A percentile compares a stretch with the other conserved stretches of the same genome.
Evolutionary conservation across 2,888 invertebrate species (phyloP).

Genomic region (Camponotus fellah): DNA sequence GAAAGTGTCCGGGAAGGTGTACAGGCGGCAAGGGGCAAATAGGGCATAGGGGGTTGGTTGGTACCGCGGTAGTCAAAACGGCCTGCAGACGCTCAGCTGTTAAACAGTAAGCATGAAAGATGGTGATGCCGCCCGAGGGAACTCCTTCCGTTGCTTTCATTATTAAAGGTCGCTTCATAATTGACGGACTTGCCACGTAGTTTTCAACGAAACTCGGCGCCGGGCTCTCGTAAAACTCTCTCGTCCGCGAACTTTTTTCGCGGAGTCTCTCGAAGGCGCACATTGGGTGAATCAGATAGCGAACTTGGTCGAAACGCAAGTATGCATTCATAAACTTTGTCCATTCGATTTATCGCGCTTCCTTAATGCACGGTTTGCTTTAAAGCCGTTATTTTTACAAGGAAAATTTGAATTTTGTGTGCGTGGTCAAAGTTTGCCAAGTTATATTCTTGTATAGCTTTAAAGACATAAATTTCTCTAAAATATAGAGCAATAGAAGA

Average conservation of each 20-base stretch:
- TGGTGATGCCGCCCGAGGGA: slow-evolving; percentile 83
- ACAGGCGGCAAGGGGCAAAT: not conserved
- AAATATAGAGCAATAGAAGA: not conserved
- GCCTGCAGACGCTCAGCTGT: slow-evolving; percentile 76
- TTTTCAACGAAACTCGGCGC: slow-evolving; percentile 61
- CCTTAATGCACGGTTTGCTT: slow-evolving; percentile 24
- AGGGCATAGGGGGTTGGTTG: slow-evolving; percentile 26
- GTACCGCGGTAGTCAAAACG: slow-evolving; percentile 55
- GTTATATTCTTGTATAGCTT: not conserved
- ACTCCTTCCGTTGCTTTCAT: slow-evolving; percentile 77
- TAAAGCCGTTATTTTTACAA: slow-evolving; percentile 16
- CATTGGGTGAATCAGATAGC: slow-evolving; percentile 17
- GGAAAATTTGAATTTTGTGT: not conserved
- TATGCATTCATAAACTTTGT: slow-evolving; percentile 36
- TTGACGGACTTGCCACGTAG: slow-evolving; percentile 81
- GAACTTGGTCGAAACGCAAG: slow-evolving; percentile 6
- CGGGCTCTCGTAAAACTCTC: slow-evolving; percentile 41
- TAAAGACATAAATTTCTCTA: not conserved
- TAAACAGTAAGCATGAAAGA: slow-evolving; percentile 84
- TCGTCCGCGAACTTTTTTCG: slow-evolving; percentile 50
- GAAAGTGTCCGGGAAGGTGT: slow-evolving; percentile 67
- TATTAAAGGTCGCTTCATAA: slow-evolving; percentile 82
- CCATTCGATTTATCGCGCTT: slow-evolving; percentile 33
- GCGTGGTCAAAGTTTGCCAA: not conserved
- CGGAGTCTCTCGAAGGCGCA: slow-evolving; percentile 38